Percentiles rank a stretch among this genome's conserved stretches.
Conservation (phyloP, 2,113 vertebrate species). For the Anseranas semipalmata region DNA sequence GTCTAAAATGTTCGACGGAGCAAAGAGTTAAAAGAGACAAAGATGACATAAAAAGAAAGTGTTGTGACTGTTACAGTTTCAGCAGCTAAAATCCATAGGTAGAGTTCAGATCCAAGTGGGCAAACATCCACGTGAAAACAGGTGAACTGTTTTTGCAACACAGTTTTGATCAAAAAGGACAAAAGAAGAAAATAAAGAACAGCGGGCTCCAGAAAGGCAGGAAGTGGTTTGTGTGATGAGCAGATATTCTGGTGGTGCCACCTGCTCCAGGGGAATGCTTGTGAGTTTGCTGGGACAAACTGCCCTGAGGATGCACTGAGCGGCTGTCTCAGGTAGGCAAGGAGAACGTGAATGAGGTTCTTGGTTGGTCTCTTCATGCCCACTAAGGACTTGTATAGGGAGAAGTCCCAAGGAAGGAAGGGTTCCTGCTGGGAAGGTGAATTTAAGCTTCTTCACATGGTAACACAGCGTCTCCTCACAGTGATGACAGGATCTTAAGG, state of each 20-base stretch:
- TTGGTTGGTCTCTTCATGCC: not conserved
- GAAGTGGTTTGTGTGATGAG: not conserved
- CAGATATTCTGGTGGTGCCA: not conserved
- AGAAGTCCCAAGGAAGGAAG: not conserved
- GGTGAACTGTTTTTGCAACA: not conserved
- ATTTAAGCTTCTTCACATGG: not conserved
- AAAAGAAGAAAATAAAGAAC: not conserved
- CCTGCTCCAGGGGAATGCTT: not conserved
- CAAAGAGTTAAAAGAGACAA: not conserved
- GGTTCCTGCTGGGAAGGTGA: not conserved
- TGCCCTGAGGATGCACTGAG: not conserved
- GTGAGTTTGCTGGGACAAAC: not conserved
- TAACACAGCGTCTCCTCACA: not conserved
- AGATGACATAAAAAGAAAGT: not conserved
- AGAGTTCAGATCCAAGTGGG: not conserved
- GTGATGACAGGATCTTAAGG: not conserved
- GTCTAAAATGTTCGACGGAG: not conserved
- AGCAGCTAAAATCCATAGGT: not conserved
- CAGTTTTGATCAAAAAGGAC: not conserved
- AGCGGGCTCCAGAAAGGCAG: not conserved
- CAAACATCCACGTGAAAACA: not conserved
- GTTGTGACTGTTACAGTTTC: not conserved
- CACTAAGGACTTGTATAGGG: not conserved
- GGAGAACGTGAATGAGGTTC: not conserved
- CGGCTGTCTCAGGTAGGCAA: not conserved